These are phyloP conservation scores for Vulpes lagopus DNA, from an alignment of 2,113 vertebrate species.

Conservation along the genomic window DNA sequence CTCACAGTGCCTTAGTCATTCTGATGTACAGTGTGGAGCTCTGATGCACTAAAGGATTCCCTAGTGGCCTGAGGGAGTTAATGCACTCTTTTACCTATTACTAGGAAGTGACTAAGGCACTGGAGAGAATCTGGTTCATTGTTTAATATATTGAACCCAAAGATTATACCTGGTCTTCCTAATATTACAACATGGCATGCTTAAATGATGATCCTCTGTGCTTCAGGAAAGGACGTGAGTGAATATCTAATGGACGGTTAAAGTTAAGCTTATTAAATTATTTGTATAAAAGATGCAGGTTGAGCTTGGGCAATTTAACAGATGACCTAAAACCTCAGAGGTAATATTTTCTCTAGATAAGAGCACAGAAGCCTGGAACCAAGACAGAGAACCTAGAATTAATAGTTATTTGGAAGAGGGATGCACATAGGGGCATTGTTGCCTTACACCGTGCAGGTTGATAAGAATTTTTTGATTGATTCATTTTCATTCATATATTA, in stretches of 20 bases:
- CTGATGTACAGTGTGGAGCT: conserved; percentile 59
- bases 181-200: conserved; percentile 2
- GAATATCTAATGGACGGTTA: conserved; percentile 19
- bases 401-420: conserved; percentile 36
- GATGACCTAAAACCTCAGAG: conserved; percentile 34
- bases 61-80: conserved; percentile 65
- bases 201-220: conserved; percentile 60
- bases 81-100: conserved; percentile 69
- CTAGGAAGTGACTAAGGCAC: conserved; percentile 80
- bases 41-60: conserved; percentile 52
- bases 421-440: background rate
- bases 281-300: conserved; percentile 54
- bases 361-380: conserved; percentile 56
- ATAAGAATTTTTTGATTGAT: conserved; percentile 16
- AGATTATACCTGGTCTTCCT: conserved; percentile 64
- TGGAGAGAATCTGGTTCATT: conserved; percentile 65
- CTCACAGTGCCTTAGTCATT: conserved; percentile 79
- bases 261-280: conserved; percentile 61
- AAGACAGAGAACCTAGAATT: background rate
- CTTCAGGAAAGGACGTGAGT: conserved; percentile 56
- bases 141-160: conserved; percentile 61
- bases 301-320: conserved; percentile 56
- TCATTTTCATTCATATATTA: conserved; percentile 41
- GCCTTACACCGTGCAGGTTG: background rate
- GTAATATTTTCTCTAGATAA: conserved; percentile 49